phyloP scores from a whole-genome alignment of 2,888 invertebrate genomes.

The Archaeoteleia sp. region DNA sequence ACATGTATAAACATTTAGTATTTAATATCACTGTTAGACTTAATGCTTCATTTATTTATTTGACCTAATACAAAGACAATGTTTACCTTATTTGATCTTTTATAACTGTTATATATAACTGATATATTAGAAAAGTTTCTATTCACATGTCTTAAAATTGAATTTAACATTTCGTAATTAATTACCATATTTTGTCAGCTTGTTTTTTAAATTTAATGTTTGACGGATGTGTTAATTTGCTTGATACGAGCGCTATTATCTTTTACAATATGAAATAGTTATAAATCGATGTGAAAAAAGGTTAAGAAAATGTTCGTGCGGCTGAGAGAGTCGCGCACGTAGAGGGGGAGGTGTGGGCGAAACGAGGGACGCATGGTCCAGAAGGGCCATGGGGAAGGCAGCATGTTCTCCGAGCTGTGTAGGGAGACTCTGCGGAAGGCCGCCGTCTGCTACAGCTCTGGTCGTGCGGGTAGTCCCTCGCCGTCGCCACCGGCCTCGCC shows the following conservation, averaged over 20 bases:
- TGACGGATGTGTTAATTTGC: neutral
- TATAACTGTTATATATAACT: too few relatives aligned
- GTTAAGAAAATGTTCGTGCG: slow-evolving; percentile 23
- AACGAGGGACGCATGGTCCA: slow-evolving; percentile 56
- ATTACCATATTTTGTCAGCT: neutral
- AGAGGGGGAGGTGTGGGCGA: slow-evolving; percentile 43
- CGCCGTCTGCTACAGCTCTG: slow-evolving; percentile 74
- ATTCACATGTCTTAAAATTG: too few relatives aligned
- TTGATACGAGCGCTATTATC: neutral
- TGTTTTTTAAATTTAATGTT: neutral
- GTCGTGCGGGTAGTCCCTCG: slow-evolving; percentile 71
- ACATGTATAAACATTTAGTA: too few relatives aligned
- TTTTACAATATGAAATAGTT: neutral
- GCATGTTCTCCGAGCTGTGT: slow-evolving; percentile 78
- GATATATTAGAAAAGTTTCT: too few relatives aligned
- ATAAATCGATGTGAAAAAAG: slow-evolving; percentile 4
- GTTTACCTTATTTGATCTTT: too few relatives aligned
- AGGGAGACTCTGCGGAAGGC: slow-evolving; percentile 77
- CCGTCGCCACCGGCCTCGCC: slow-evolving; percentile 73
- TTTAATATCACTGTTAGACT: too few relatives aligned
- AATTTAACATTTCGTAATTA: neutral
- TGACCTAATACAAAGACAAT: too few relatives aligned
- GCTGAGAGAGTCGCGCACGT: slow-evolving; percentile 23
- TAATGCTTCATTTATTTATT: too few relatives aligned
- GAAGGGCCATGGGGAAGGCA: slow-evolving; percentile 73